Conservation (phyloP, 2,797 vertebrate genomes). For the Parotocinclus haroldoi region DNA sequence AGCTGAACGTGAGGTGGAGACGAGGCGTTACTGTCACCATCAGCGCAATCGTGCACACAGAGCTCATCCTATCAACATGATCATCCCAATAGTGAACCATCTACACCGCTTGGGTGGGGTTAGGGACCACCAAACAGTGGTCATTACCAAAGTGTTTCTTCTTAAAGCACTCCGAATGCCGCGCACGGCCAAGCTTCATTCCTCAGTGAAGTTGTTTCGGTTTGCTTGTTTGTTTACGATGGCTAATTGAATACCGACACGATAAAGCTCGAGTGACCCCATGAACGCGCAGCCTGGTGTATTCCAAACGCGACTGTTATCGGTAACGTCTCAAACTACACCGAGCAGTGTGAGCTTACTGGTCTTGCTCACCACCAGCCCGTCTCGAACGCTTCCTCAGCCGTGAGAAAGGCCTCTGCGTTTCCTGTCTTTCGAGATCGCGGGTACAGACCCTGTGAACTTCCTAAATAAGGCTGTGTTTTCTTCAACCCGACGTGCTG, state of each 20-base stretch:
- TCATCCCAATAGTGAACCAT: background rate
- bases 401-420: conserved; percentile 31
- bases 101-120: conserved; percentile 46
- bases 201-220: no score
- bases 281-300: no score
- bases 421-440: conserved; percentile 32
- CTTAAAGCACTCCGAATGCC: no score
- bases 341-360: conserved; percentile 25
- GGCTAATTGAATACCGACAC: background rate
- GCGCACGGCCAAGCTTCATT: no score
- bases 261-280: no score
- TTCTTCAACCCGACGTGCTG: background rate
- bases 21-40: background rate
- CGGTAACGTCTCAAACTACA: background rate
- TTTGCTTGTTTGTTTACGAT: no score
- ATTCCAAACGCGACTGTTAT: no score
- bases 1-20: background rate
- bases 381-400: conserved; percentile 44
- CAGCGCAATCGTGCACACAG: background rate
- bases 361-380: no score
- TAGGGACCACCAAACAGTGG: conserved; percentile 24
- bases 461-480: background rate
- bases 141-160: no score
- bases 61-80: conserved; percentile 11
- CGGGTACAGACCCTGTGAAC: background rate